phyloP scores from a whole-genome alignment of 2,888 invertebrate species.

The Euphydryas editha region DNA sequence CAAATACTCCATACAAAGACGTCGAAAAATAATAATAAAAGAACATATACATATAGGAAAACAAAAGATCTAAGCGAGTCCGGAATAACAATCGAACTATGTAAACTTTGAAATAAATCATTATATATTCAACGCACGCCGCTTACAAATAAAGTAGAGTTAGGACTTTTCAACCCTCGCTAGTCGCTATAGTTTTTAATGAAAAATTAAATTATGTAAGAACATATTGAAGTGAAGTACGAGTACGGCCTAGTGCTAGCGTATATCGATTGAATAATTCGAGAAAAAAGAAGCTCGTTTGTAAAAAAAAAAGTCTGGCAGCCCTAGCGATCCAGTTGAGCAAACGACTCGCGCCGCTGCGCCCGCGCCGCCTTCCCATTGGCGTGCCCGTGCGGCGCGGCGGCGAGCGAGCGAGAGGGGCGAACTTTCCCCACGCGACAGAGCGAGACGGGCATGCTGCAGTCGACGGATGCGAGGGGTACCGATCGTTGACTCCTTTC shows the following conservation, averaged over 20 bases:
- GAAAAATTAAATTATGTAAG: slow-evolving; percentile 10
- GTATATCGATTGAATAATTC: slow-evolving; percentile 14
- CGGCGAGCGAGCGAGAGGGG: slow-evolving; percentile 58
- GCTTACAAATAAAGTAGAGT: slow-evolving; percentile 55
- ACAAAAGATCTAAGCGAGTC: slow-evolving; percentile 64
- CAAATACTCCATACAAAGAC: slow-evolving; percentile 75
- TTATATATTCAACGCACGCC: slow-evolving; percentile 71
- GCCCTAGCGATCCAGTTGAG: slow-evolving; percentile 78
- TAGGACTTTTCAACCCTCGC: slow-evolving; percentile 44
- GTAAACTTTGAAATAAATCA: slow-evolving; percentile 62
- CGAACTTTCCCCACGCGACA: slow-evolving; percentile 43
- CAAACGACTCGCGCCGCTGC: slow-evolving; percentile 79
- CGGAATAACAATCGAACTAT: slow-evolving; percentile 65
- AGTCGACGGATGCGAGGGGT: slow-evolving; percentile 79
- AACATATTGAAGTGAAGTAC: neutral
- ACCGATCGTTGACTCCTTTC: slow-evolving; percentile 80
- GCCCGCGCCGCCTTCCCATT: slow-evolving; percentile 69
- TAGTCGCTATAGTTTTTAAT: slow-evolving; percentile 28
- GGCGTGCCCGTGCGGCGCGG: slow-evolving; percentile 58
- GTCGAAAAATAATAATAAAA: slow-evolving; percentile 57
- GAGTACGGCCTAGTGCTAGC: neutral
- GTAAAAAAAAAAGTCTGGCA: slow-evolving; percentile 63
- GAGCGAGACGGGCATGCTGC: slow-evolving; percentile 62
- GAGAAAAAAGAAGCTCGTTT: slow-evolving; percentile 15
- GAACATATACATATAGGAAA: slow-evolving; percentile 51